Evolutionary conservation across 2,113 vertebrate species (phyloP), one percentile per base, ranked within the genome.

Genomic region (Pontoporia blainvillei): DNA sequence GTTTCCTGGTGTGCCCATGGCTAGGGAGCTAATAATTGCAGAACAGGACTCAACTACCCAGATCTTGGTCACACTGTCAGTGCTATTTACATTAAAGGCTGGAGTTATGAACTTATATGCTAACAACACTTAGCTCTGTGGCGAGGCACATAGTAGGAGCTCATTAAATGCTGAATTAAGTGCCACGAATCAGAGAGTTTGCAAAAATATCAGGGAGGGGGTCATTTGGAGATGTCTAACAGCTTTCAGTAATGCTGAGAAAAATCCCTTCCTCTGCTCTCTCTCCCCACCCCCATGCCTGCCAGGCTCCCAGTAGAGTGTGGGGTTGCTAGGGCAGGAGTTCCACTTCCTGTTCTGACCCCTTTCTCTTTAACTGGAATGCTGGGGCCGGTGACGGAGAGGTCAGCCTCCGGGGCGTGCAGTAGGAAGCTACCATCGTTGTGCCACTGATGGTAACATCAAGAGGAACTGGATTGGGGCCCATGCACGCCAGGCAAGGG

Each of bases 311-410:
- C 2, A 6, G 64, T 25, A 54, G 72, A 34, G 25, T 5, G 11
- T 11, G 23, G 71, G 62, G 44, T 12, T 44, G 17, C 25, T 34
- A 25, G 69, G 83, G 73, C 25, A 89, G 25, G 62, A 82, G 82
- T 83, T 81, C 25, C n/a, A 57, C 89, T 96, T 92, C 88, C 1
- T 10, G 59, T 52, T 34, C 81, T 76, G 52, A n/a, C 31, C 52
- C 17, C 95, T 96, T 98, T 95, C 96, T 87, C 90, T 97, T 96
- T 92, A 64, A 62, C 76, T 34, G 59, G 87, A 94, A 91, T 90
- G 72, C 59, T 67, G 62, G 71, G 34, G 29, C 34, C 0, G 8
- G 96, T 96, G 96, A 95, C 39, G 1, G 17, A 10, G 85, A 96
- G 90, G 78, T 96, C 88, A 94, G 90, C 41, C 72, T 92, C 78